phyloP scores from a whole-genome alignment of 2,113 vertebrate genomes.

The Euleptes europaea region DNA sequence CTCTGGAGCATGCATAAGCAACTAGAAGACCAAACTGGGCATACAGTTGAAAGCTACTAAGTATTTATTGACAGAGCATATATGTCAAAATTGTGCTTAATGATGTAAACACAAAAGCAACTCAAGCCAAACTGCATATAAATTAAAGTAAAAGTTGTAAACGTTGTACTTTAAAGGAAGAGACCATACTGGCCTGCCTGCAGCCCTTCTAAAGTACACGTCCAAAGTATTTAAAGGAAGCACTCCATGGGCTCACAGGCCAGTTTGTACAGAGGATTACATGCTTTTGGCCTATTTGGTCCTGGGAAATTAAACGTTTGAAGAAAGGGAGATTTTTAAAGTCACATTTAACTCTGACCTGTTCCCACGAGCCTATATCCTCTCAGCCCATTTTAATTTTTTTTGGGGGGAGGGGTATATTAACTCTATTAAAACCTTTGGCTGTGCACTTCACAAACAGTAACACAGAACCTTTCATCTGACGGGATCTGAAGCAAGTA shows the following conservation, averaged over 20 bases:
- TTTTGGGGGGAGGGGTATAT: background rate
- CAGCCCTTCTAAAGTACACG: background rate
- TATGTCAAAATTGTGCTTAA: background rate
- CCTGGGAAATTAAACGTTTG: background rate
- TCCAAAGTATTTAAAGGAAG: background rate
- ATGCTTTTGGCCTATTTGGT: background rate
- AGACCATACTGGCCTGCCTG: background rate
- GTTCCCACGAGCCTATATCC: background rate
- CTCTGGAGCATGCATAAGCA: background rate
- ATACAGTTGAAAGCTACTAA: background rate
- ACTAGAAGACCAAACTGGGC: background rate
- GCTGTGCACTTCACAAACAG: background rate
- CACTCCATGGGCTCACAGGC: background rate
- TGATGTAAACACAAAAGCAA: constrained; percentile 20
- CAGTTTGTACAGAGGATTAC: background rate
- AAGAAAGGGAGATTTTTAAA: background rate
- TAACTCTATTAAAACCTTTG: background rate
- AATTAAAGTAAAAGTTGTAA: background rate
- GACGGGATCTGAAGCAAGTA: background rate
- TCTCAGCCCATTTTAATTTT: background rate
- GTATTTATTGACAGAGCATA: background rate
- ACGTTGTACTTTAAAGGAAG: background rate
- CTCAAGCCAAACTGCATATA: background rate
- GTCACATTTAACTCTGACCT: background rate
- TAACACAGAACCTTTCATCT: background rate